Base-by-base conservation (phyloP, 2,113 vertebrate genomes). In the Genyomyrus donnyi region DNA sequence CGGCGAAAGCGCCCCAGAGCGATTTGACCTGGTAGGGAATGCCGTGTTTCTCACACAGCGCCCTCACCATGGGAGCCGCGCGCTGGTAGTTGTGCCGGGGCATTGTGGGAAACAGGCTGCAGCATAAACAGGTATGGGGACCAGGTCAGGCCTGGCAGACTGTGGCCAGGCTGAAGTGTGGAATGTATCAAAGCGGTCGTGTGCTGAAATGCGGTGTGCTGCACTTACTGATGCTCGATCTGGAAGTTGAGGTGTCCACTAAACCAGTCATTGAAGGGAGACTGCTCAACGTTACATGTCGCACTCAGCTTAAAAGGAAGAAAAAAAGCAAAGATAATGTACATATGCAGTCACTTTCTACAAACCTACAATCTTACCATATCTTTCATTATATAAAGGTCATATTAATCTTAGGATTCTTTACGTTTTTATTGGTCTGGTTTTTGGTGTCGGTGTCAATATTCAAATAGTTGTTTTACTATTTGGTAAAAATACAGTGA, bases 211-310 rank as follows among this genome's bases (percentile, higher is more conserved):
- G 58, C 24, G 17, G 19, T 52, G n/a, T 19, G 10, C 5, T 19
- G 7, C 35, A 95, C 97, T 96, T 90, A 97, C 97, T 97, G 96
- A 93, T 97, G 97, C 90, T 97, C 97, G 0, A 97, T 97, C 92
- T 97, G 97, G 94, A 97, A 97, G 93, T 97, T 97, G 91, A 97
- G 96, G 27, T 97, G 97, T 15, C 97, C 97, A 0, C 95, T 97
- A 92, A 97, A 97, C 97, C 97, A 97, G 91, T 97, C 96, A 0
- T 97, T 97, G 94, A 97, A 97, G 1, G 95, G 88, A 3, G 97
- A 97, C 90, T 96, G 94, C 48, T 94, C 92, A 85, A 97, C 96
- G 0, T 97, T 97, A 83, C 97, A 97, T 0, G 97, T 97, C 21
- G 97, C 96, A 87, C 92, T 96, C 95, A 8, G 97, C 95, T 96